Evolutionary conservation across 2,888 invertebrate genomes (phyloP), one percentile per base, ranked within the genome.

Genomic region (Axea sp.): DNA sequence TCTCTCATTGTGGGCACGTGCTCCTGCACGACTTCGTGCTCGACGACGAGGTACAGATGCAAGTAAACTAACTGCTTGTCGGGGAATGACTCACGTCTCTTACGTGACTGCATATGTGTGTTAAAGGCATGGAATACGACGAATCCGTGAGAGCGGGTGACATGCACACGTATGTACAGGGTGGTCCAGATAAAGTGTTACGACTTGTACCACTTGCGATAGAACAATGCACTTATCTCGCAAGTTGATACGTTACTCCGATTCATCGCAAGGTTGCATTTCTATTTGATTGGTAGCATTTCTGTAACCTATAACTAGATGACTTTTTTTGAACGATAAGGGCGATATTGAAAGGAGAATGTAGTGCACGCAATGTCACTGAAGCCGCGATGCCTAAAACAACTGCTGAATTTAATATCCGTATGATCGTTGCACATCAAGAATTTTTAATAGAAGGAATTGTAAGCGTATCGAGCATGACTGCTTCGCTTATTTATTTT

Each of bases 21-120:
- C 65, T 60, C 28, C 57, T 51, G 65, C 65, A 51, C 72, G 73
- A 67, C 53, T 73, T 59, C 65, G 59, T 72, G 57, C 33, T 22
- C 64, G 49, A 24, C 57, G 53, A 59, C 65, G 62, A 49, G 49
- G 67, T 59, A 64, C 49, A 51, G 74, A 74, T 59, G 57, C 65
- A 33, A 76, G 73, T 59, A 74, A 77, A 67, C 75, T 76, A 75
- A 64, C 73, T 57, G 73, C 68, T 53, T 47, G 76, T 47, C 65
- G 76, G 31, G 28, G 72, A 74, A 69, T 73, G 67, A 73, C 65
- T 76, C 73, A 68, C 53, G 51, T 65, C 60, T 67, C 41, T 51
- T 60, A 69, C 62, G 68, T 49, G 55, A 26, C 55, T 33, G 64
- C 55, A 55, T 45, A 35, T 47, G 55, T 67, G 49, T 43, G 67